These are phyloP conservation scores for Onychostoma macrolepis DNA, from an alignment of 2,113 vertebrate species.

Conservation along the genomic window DNA sequence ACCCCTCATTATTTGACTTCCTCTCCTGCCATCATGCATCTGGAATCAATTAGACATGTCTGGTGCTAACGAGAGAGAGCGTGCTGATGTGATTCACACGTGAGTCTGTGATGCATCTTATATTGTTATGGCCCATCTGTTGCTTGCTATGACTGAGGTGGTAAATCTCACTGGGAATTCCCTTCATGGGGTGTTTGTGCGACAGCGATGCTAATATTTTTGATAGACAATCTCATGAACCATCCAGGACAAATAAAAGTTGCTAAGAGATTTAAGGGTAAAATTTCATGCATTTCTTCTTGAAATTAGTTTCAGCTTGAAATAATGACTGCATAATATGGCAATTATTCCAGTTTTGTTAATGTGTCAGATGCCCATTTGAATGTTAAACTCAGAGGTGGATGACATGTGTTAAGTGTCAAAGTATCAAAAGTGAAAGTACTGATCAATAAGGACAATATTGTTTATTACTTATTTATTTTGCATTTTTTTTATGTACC, in stretches of 20 bases:
- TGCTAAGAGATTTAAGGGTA: slow-evolving; percentile 18
- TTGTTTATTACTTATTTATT: background rate
- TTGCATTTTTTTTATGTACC: background rate
- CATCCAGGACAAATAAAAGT: slow-evolving; percentile 28
- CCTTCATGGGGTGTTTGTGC: slow-evolving; percentile 38
- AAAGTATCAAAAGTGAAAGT: too few relatives aligned
- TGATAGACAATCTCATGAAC: background rate
- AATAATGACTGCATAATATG: background rate
- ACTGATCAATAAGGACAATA: background rate
- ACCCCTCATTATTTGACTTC: slow-evolving; percentile 56
- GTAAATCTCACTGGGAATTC: slow-evolving; percentile 33
- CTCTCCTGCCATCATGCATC: slow-evolving; percentile 58
- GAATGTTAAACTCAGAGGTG: too few relatives aligned
- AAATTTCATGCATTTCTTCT: slow-evolving; percentile 7
- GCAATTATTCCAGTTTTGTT: too few relatives aligned
- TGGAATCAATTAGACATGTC: slow-evolving; percentile 62
- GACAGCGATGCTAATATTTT: slow-evolving; percentile 34
- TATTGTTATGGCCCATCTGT: slow-evolving; percentile 58
- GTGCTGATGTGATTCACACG: slow-evolving; percentile 56
- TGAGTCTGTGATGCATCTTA: slow-evolving; percentile 44
- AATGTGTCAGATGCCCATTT: too few relatives aligned
- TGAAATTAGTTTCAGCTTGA: background rate
- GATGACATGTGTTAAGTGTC: too few relatives aligned
- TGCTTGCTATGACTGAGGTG: slow-evolving; percentile 43
- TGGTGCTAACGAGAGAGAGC: slow-evolving; percentile 49